phyloP scores from a whole-genome alignment of 2,888 invertebrate species.

The Endotricha flammealis region DNA sequence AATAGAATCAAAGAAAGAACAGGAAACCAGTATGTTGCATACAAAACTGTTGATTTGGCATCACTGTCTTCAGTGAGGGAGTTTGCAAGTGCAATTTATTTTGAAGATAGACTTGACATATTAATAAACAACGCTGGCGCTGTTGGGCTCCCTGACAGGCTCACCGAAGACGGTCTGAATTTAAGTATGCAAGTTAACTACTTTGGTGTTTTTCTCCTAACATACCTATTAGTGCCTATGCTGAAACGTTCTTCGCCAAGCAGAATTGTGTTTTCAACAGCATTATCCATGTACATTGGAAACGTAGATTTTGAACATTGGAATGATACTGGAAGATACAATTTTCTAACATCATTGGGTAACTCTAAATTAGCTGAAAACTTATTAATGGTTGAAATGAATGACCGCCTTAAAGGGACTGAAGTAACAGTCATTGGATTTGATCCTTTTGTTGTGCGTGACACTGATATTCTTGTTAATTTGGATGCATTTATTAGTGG shows the following conservation, averaged over 20 bases:
- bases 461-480: constrained; percentile 48
- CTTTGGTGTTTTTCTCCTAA: constrained; percentile 84
- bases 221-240: constrained; percentile 79
- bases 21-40: constrained; percentile 45
- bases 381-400: constrained; percentile 80
- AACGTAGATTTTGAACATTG: constrained; percentile 43
- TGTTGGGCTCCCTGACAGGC: constrained; percentile 49
- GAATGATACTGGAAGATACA: constrained; percentile 44
- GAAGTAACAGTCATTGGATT: constrained; percentile 82
- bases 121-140: constrained; percentile 80
- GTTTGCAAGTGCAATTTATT: constrained; percentile 67
- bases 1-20: constrained; percentile 44
- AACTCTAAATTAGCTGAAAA: constrained; percentile 80
- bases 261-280: constrained; percentile 81
- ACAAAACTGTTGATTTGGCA: constrained; percentile 56
- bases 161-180: constrained; percentile 82
- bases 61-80: constrained; percentile 69
- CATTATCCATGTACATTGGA: constrained; percentile 74
- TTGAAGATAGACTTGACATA: constrained; percentile 63
- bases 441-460: constrained; percentile 68
- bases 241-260: constrained; percentile 77
- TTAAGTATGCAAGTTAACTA: constrained; percentile 84
- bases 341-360: constrained; percentile 37
- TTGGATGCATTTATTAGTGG: constrained; percentile 31
- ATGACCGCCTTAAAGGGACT: constrained; percentile 67